Conservation (phyloP, 2,888 invertebrate genomes). For the Acleris sparsana region DNA sequence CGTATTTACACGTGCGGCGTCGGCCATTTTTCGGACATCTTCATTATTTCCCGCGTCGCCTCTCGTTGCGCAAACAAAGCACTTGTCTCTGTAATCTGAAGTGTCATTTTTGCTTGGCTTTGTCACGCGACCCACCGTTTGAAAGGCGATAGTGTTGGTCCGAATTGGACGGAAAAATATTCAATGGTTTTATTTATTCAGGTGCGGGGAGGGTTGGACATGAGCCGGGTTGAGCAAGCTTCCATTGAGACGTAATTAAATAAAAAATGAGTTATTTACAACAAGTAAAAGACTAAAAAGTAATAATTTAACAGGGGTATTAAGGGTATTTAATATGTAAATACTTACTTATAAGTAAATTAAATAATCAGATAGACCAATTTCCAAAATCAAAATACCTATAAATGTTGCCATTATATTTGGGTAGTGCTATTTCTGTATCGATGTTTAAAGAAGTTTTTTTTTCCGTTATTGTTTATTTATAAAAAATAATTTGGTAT, state of each 20-base stretch:
- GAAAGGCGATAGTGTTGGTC: slow-evolving; percentile 12
- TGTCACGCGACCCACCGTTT: slow-evolving; percentile 1
- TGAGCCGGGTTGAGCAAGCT: background rate
- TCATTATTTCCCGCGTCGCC: slow-evolving; percentile 24
- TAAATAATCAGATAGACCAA: background rate
- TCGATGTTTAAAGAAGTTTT: no score
- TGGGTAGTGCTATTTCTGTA: no score
- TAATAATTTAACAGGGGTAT: no score
- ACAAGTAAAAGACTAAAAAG: no score
- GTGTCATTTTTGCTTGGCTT: slow-evolving; percentile 18
- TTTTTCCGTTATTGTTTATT: no score
- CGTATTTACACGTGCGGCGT: slow-evolving; percentile 11
- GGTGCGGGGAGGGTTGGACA: background rate
- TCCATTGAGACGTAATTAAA: background rate
- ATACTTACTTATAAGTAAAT: background rate
- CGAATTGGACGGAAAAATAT: slow-evolving; percentile 6
- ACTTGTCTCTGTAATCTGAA: slow-evolving; percentile 5
- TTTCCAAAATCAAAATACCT: no score
- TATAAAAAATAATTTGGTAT: no score
- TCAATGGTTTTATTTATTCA: background rate
- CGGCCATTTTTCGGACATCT: slow-evolving; percentile 29
- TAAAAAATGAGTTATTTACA: background rate
- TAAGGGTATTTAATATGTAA: background rate
- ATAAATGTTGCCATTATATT: no score
- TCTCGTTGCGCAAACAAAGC: slow-evolving; percentile 2